Evolutionary conservation across 2,113 vertebrate genomes (phyloP), one percentile per base, ranked within the genome.

Genomic region (Phyllopteryx taeniolatus): DNA sequence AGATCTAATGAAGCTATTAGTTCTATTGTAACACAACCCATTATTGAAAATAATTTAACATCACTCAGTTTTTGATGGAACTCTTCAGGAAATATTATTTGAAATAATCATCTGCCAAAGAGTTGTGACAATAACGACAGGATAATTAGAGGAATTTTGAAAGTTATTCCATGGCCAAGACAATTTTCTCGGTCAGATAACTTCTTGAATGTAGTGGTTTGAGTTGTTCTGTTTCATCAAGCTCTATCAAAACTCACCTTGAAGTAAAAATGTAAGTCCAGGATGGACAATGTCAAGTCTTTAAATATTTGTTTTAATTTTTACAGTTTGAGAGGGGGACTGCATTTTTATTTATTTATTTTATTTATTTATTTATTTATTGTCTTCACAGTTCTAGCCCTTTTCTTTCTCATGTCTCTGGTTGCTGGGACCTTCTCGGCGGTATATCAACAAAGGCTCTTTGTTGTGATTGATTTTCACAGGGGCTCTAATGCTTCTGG

Each of bases 381-480:
- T 79, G 76, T 80, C 79, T 83, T 80, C 57, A 75, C 75, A 6
- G 35, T 1, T 49, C 47, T 49, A 82, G 73, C 76, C 76, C 78
- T 68, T 67, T 75, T 49, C 67, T 78, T 82, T 83, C 79, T 81
- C 71, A 78, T 70, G 44, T 73, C 72, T 15, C 73, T 72, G 44
- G 11, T 51, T 22, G 43, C 31, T 27, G 49, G 75, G 78, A 83
- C 83, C 79, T 75, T 83, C 66, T 72, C 46, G 74, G 67, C 85
- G 85, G 75, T 80, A 75, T 72, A 79, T 88, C 75, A 42, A 90
- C 87, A 80, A 81, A 83, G 78, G 76, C 85, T 89, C 71, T 74
- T 67, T 61, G 78, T 78, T 72, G 80, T 82, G 75, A 88, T 91
- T 88, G 83, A 87, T 90, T 82, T 83, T 84, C 71, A 71, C 85